Conservation (phyloP, 2,797 vertebrate genomes). For the Poeciliopsis infans region DNA sequence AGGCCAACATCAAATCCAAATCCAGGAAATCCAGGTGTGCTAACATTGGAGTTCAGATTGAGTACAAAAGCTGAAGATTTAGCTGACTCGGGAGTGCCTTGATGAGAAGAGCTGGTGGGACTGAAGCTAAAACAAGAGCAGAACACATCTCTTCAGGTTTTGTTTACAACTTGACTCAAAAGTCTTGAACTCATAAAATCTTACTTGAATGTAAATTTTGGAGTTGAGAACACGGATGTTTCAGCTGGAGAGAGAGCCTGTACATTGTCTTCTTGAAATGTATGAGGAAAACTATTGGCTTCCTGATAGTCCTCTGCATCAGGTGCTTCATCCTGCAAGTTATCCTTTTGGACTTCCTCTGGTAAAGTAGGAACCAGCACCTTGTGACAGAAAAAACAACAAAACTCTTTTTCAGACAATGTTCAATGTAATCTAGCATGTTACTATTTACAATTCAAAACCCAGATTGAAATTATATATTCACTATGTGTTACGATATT, state of each 20-base stretch:
- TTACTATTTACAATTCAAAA: too few relatives aligned
- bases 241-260: slow-evolving; percentile 43
- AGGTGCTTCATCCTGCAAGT: slow-evolving; percentile 24
- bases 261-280: slow-evolving; percentile 38
- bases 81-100: slow-evolving; percentile 35
- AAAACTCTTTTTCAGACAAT: neutral
- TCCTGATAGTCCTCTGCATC: slow-evolving; percentile 34
- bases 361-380: slow-evolving; percentile 36
- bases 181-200: slow-evolving; percentile 13
- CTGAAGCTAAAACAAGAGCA: slow-evolving; percentile 65
- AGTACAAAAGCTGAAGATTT: slow-evolving; percentile 78
- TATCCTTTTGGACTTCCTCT: slow-evolving; percentile 41
- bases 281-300: slow-evolving; percentile 17
- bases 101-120: slow-evolving; percentile 52
- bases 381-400: slow-evolving; percentile 33
- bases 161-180: neutral
- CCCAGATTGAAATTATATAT: too few relatives aligned
- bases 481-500: too few relatives aligned
- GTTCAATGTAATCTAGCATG: neutral
- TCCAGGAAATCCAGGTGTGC: slow-evolving; percentile 72
- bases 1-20: slow-evolving; percentile 72
- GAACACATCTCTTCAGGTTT: neutral
- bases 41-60: slow-evolving; percentile 66
- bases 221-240: slow-evolving; percentile 51
- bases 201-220: slow-evolving; percentile 76